Evolutionary conservation across 2,797 vertebrate species (phyloP).

Genomic region (Peromyscus melanophrys): DNA sequence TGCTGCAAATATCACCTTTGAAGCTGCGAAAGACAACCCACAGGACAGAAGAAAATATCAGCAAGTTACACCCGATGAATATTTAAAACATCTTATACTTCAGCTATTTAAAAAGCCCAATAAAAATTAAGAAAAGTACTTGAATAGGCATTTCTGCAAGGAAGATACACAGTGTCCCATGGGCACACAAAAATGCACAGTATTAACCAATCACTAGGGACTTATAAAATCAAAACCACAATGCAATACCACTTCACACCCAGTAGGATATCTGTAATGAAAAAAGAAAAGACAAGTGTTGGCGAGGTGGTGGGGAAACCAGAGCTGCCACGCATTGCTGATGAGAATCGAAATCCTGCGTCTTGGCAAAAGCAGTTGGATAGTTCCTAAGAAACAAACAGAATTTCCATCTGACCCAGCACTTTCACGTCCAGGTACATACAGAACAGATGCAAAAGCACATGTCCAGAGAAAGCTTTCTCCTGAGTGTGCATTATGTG

Average conservation of each 20-base stretch:
- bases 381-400: conserved; percentile 45
- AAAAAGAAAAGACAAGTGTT: conserved; percentile 9
- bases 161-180: background rate
- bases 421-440: background rate
- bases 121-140: background rate
- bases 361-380: background rate
- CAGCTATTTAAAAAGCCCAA: background rate
- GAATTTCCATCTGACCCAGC: background rate
- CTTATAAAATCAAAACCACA: background rate
- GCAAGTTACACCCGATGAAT: background rate
- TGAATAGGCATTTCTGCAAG: conserved; percentile 11
- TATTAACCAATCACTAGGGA: background rate
- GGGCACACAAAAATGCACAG: background rate
- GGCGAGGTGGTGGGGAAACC: background rate
- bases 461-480: background rate
- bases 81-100: conserved; percentile 13
- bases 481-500: background rate
- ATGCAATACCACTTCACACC: background rate
- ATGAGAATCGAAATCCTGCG: background rate
- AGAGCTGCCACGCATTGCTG: background rate
- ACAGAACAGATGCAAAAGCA: background rate
- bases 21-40: background rate
- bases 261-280: background rate
- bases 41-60: conserved; percentile 3
- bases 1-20: background rate